phyloP scores from a whole-genome alignment of 2,797 vertebrate species.

The Sarcoramphus papa region DNA sequence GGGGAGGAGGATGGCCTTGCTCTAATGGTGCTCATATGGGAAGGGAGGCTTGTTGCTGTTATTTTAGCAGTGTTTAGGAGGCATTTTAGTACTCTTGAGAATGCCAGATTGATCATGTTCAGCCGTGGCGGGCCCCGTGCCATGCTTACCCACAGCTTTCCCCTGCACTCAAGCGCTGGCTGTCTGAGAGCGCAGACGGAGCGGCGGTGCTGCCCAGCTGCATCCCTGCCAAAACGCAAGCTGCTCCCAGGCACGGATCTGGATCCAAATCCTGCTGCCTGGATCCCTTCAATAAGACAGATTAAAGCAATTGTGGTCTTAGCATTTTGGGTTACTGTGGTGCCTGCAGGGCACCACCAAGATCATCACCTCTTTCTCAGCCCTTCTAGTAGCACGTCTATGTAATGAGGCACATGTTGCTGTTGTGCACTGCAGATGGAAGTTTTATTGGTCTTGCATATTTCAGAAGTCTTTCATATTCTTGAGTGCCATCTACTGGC shows the following conservation, averaged over 20 bases:
- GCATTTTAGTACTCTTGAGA: neutral
- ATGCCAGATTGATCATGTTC: neutral
- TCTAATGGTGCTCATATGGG: neutral
- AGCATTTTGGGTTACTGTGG: neutral
- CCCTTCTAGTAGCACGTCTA: accelerated
- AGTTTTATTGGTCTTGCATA: neutral
- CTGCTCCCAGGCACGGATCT: neutral
- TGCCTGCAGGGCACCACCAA: neutral
- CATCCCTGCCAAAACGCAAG: neutral
- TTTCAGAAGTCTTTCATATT: neutral
- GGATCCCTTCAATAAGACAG: neutral
- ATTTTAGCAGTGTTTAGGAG: neutral
- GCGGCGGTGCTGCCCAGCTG: neutral
- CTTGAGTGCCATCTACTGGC: conserved; percentile 48
- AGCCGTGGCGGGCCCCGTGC: neutral
- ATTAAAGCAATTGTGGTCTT: neutral
- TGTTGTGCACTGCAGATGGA: neutral
- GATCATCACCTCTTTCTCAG: neutral
- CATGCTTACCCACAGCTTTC: neutral
- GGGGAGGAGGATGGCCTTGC: neutral
- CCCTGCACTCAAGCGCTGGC: accelerated
- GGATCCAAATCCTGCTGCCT: neutral
- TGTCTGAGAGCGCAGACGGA: neutral
- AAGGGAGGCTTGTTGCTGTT: neutral
- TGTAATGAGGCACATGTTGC: neutral